Evolutionary conservation across 2,888 invertebrate species (phyloP).

Genomic region (Drosophila koepferae): DNA sequence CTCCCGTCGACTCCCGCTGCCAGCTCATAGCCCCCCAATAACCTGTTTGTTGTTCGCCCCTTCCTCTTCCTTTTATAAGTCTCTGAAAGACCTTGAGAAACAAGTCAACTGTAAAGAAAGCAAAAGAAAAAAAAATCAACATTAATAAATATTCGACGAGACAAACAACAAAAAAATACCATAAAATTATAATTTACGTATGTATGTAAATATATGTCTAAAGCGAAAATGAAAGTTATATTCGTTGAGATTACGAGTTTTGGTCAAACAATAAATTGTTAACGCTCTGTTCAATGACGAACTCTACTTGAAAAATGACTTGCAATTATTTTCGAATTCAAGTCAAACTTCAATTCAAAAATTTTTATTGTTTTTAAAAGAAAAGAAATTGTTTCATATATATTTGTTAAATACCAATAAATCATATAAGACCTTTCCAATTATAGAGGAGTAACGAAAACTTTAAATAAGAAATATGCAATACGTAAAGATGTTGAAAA

Average conservation of each 20-base stretch:
- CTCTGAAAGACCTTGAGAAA: constrained; percentile 75
- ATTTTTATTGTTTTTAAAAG: neutral
- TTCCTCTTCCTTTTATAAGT: constrained; percentile 15
- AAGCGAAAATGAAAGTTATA: constrained; percentile 63
- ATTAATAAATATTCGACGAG: constrained; percentile 36
- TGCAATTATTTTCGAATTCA: constrained; percentile 20
- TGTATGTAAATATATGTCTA: constrained; percentile 31
- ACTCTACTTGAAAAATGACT: constrained; percentile 30
- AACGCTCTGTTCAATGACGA: constrained; percentile 7
- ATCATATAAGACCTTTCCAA: neutral
- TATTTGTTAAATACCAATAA: neutral
- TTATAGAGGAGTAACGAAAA: too few species aligned
- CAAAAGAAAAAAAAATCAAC: constrained; percentile 17
- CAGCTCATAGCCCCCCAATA: constrained; percentile 61
- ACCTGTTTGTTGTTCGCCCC: constrained; percentile 45
- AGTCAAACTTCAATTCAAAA: neutral
- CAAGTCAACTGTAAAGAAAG: constrained; percentile 76
- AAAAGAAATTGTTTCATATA: neutral
- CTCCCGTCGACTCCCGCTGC: constrained; percentile 48
- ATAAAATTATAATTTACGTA: constrained; percentile 40
- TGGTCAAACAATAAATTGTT: constrained; percentile 8
- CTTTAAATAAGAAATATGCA: neutral
- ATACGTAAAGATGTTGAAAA: neutral
- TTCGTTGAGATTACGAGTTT: constrained; percentile 15
- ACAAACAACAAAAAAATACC: constrained; percentile 15